Percentiles rank a stretch among this genome's conserved stretches.
Conservation (phyloP, 2,113 vertebrate genomes). For the Garra rufa region DNA sequence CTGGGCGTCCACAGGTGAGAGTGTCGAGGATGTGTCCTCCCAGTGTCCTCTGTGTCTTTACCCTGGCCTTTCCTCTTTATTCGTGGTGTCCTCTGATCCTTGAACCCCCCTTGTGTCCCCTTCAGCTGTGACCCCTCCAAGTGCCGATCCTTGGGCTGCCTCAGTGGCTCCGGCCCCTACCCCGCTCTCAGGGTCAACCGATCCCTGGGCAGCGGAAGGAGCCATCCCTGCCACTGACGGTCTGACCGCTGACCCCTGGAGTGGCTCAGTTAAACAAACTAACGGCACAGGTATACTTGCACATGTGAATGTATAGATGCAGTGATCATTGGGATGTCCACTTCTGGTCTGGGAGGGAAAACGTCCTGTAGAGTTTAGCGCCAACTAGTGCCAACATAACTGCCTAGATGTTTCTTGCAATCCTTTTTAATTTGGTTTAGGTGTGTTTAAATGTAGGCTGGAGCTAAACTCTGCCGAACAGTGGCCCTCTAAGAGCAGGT, state of each 20-base stretch:
- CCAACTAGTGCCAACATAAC: not conserved
- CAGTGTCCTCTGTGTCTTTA: slow-evolving; percentile 50
- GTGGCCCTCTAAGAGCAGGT: not conserved
- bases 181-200: slow-evolving; percentile 73
- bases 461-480: not conserved
- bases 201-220: slow-evolving; percentile 79
- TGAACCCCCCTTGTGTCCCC: slow-evolving; percentile 64
- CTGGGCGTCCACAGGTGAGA: slow-evolving; percentile 77
- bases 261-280: slow-evolving; percentile 78
- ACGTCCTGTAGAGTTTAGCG: not conserved
- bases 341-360: not conserved
- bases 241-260: slow-evolving; percentile 79
- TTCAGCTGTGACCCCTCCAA: slow-evolving; percentile 80
- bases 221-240: slow-evolving; percentile 73
- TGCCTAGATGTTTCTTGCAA: not conserved
- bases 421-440: not conserved
- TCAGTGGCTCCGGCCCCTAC: slow-evolving; percentile 74
- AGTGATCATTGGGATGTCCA: not conserved
- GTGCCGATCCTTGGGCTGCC: slow-evolving; percentile 80
- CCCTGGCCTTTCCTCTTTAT: slow-evolving; percentile 56
- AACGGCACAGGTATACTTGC: slow-evolving; percentile 80
- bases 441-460: not conserved
- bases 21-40: not conserved
- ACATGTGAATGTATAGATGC: slow-evolving; percentile 16
- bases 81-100: slow-evolving; percentile 61